Base-by-base conservation (phyloP, 2,888 invertebrate species). In the Xylota sylvarum region DNA sequence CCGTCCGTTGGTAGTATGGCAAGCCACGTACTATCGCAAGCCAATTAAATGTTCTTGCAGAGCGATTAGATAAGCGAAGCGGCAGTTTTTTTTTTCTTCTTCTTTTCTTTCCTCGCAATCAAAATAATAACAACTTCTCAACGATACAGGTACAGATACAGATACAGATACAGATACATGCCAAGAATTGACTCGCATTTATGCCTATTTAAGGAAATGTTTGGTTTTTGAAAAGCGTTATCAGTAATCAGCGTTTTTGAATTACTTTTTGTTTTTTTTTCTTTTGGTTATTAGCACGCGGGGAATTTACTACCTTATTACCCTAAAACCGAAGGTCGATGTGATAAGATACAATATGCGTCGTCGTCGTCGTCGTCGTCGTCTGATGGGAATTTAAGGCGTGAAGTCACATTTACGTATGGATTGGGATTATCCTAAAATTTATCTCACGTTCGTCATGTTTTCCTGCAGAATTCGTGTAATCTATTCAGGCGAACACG, bases 161-260 rank as follows among this genome's bases (percentile, higher is more conserved):
- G 23, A 23, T 23, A 27, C 6, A 27, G 30, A 55, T 30, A 55
- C 9, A 58, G 60, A 48, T 30, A 58, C 23, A 23, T 23, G 23
- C 50, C 17, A 4, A 55, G 37, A 72, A 46, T 32, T 37, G 52
- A 3, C 32, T 17, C 40, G 17, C n/a, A n/a, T 40, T 52, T 74
- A 74, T 74, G 74, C 74, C 74, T 74, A 74, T 74, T 74, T 74
- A 74, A 74, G 74, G 64, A n/a, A 74, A 74, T 74, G 48, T 64
- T 62, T 23, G 4, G 35, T 19, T 55, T 37, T 9, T 23, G 12
- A 30, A 43, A 12, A 37, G 35, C 9, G 19, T 17, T 64, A 74
- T 74, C 64, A 50, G 60, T 46, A 56, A 32, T 56, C 32, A 55
- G 32, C 32, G 55, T 30, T 48, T 19, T 50, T 50, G 50, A 23